Evolutionary conservation across 2,888 invertebrate species (phyloP).

Genomic region (Boloria selene): DNA sequence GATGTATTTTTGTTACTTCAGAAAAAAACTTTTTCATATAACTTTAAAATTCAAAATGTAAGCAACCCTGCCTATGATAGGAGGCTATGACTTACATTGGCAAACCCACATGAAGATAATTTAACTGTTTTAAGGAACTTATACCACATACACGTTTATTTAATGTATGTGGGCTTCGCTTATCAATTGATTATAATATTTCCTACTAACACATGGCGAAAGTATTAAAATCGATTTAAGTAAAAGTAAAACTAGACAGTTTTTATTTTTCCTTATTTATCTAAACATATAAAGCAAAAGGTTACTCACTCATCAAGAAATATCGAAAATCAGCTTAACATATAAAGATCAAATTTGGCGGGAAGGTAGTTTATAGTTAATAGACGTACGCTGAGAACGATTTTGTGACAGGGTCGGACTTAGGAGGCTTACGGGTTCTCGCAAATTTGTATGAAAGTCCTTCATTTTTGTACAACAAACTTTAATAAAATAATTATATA

Average conservation of each 20-base stretch:
- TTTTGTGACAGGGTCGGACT: no score
- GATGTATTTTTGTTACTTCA: no score
- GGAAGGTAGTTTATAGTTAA: no score
- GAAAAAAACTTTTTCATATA: neutral
- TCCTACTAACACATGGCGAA: conserved; percentile 44
- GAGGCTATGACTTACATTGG: conserved; percentile 11
- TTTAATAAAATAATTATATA: no score
- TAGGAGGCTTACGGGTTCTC: no score
- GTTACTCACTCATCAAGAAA: no score
- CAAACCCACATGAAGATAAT: conserved; percentile 58
- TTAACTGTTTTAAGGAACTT: conserved; percentile 58
- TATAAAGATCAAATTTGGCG: no score
- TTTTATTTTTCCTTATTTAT: conserved; percentile 1
- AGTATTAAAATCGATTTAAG: conserved; percentile 42
- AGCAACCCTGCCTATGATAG: conserved; percentile 10
- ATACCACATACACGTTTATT: conserved; percentile 34
- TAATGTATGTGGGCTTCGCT: conserved; percentile 43
- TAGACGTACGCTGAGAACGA: no score
- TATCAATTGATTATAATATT: conserved; percentile 32
- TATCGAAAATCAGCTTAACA: no score
- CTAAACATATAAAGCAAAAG: no score
- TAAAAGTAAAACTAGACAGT: conserved; percentile 37
- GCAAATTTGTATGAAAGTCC: no score
- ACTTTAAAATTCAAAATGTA: neutral
- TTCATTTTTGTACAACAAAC: no score